Evolutionary conservation across 1,140 invertebrate species (phyloP).

Genomic region (Drosophila littoralis): DNA sequence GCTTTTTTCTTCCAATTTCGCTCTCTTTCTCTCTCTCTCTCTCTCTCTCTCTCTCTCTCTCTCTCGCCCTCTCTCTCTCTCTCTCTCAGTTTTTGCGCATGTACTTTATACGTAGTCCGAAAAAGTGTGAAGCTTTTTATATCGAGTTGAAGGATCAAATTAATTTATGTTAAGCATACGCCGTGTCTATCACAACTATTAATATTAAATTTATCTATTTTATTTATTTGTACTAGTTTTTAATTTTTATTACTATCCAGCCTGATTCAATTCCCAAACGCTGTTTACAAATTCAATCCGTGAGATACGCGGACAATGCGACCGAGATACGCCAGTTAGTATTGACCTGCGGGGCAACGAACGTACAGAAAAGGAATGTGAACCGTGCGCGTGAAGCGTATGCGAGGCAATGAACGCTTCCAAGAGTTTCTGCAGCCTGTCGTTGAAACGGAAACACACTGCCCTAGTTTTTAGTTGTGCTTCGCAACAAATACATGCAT

Average conservation of each 20-base stretch:
- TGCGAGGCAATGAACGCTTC: conserved; percentile 49
- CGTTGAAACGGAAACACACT: conserved; percentile 79
- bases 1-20: too few species aligned
- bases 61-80: conserved; percentile 15
- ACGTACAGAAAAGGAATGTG: conserved; percentile 10
- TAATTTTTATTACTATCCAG: not conserved
- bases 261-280: not conserved
- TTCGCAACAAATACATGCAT: conserved; percentile 23
- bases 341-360: conserved; percentile 8
- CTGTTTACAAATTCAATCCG: not conserved
- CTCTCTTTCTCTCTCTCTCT: not conserved
- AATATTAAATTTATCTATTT: not conserved
- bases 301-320: not conserved
- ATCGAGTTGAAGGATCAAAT: conserved; percentile 50
- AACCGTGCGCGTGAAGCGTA: conserved; percentile 33
- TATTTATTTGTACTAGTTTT: not conserved
- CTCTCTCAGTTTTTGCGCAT: conserved; percentile 37
- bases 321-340: not conserved
- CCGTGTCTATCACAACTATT: conserved; percentile 21
- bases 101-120: conserved; percentile 55
- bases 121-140: conserved; percentile 47
- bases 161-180: conserved; percentile 63
- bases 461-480: conserved; percentile 79
- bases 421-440: conserved; percentile 59
- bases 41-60: conserved; percentile 2